Conservation (phyloP, 2,113 vertebrate genomes). For the Aythya baeri region DNA sequence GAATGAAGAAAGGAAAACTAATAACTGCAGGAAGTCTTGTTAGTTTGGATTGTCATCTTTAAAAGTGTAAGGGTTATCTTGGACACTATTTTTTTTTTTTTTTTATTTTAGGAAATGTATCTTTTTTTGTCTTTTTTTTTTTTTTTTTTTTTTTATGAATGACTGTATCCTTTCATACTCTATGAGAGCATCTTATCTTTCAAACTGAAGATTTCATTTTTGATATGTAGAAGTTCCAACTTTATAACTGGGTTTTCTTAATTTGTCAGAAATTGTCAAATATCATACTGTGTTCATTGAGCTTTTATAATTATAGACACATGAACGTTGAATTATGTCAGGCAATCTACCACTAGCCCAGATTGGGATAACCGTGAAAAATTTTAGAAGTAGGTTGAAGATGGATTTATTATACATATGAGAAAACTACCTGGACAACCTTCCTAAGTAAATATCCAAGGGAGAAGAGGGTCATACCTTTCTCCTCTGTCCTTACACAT, state of each 20-base stretch:
- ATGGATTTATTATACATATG: not conserved
- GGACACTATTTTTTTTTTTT: not conserved
- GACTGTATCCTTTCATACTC: not conserved
- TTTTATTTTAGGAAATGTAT: not conserved
- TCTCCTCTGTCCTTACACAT: not conserved
- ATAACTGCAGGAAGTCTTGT: not conserved
- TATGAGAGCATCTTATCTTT: not conserved
- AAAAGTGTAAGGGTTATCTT: not conserved
- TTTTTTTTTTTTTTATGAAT: not conserved
- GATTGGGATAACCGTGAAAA: not conserved
- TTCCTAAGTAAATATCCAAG: not conserved
- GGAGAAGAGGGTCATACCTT: not conserved
- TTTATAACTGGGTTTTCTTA: not conserved
- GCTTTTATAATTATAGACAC: not conserved
- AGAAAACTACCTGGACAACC: not conserved
- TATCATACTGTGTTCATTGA: not conserved
- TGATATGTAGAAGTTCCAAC: not conserved
- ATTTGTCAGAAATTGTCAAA: not conserved
- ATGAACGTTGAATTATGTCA: not conserved
- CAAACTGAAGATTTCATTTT: not conserved
- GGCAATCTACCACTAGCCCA: not conserved
- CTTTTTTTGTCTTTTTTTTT: no score
- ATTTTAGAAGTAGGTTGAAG: not conserved
- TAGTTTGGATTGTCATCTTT: not conserved
- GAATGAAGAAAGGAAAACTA: constrained; percentile 3